phyloP scores from a whole-genome alignment of 2,797 vertebrate species.

The Alectoris magna region DNA sequence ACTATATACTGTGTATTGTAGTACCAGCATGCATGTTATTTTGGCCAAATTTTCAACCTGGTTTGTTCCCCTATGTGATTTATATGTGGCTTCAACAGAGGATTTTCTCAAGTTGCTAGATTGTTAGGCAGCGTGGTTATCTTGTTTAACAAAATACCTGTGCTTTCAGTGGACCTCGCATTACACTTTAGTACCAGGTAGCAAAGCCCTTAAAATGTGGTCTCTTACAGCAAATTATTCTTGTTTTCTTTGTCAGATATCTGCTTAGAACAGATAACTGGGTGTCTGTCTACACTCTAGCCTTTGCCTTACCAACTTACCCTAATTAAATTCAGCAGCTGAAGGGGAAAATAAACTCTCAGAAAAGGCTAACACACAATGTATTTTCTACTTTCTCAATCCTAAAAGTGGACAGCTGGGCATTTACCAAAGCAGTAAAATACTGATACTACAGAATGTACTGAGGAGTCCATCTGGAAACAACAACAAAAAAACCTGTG shows the following conservation, averaged over 20 bases:
- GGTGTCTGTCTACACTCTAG: background rate
- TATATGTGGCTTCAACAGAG: background rate
- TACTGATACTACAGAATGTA: background rate
- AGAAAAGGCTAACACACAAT: background rate
- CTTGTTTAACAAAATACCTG: background rate
- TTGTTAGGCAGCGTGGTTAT: background rate
- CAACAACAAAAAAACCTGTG: background rate
- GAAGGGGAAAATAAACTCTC: background rate
- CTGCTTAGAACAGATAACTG: background rate
- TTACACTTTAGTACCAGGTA: background rate
- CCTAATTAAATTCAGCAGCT: background rate
- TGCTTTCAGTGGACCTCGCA: background rate
- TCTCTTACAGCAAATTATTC: background rate
- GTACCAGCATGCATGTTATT: background rate
- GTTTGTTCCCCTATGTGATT: background rate
- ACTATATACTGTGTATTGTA: too few species aligned
- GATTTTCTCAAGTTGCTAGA: background rate
- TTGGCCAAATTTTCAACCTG: background rate
- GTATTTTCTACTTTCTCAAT: background rate
- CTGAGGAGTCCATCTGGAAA: background rate
- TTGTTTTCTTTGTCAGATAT: background rate
- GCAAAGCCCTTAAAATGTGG: background rate
- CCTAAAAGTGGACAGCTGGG: background rate
- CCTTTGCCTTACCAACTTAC: background rate
- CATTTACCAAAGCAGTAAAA: background rate